Conservation (phyloP, 2,113 vertebrate species). For the Xenus cinereus region DNA sequence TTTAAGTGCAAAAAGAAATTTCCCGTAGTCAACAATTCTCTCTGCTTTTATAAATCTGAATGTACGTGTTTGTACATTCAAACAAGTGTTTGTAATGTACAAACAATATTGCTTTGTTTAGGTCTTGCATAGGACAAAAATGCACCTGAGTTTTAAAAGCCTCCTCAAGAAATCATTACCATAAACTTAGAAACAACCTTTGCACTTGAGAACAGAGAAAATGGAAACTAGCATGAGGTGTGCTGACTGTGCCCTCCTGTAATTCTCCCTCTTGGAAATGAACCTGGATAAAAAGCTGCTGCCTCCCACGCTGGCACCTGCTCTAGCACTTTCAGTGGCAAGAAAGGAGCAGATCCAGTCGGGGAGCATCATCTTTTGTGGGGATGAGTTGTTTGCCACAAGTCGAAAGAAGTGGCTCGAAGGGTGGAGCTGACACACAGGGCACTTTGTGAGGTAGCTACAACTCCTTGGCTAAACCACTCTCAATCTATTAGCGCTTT, state of each 20-base stretch:
- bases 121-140: neutral
- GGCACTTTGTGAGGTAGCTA: neutral
- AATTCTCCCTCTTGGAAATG: neutral
- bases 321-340: neutral
- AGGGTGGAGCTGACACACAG: neutral
- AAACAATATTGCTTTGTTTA: conserved; percentile 12
- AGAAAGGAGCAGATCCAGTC: neutral
- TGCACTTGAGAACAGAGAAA: neutral
- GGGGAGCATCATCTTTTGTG: neutral
- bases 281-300: neutral
- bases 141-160: neutral
- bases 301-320: neutral
- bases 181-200: neutral
- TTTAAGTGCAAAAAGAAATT: conserved; percentile 19
- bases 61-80: too few species aligned
- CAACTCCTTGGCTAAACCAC: neutral
- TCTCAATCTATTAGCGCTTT: neutral
- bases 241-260: neutral
- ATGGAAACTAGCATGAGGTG: neutral
- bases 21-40: neutral
- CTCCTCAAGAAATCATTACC: neutral
- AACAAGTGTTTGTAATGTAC: too few species aligned
- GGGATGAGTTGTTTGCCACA: neutral
- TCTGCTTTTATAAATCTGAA: conserved; percentile 17
- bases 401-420: neutral